Evolutionary conservation across 2,888 invertebrate genomes (phyloP), one percentile per base, ranked within the genome.

Genomic region (Ceriagrion tenellum): DNA sequence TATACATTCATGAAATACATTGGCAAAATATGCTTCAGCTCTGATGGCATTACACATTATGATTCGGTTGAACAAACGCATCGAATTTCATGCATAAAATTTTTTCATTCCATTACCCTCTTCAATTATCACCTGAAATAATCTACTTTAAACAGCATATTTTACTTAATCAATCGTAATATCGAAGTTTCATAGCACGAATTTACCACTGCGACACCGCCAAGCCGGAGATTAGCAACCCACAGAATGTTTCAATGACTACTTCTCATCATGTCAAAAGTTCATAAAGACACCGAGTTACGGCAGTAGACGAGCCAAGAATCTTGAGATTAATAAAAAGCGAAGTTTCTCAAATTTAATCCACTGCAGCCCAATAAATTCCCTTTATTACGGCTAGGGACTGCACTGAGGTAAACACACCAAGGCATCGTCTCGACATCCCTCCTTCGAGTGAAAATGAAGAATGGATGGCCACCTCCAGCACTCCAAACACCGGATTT

Each of bases 341-440:
- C n/a, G n/a, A 69, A n/a, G 69, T n/a, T n/a, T n/a, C 69, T 69
- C n/a, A 69, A n/a, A 69, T 69, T 69, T n/a, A n/a, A 69, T 10
- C n/a, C n/a, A n/a, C 69, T n/a, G n/a, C n/a, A 26, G 69, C n/a
- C 69, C 69, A 69, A 69, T 69, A 69, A 69, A 69, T 69, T n/a
- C 69, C 10, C 69, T 69, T 69, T 69, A 69, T 69, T 69, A n/a
- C 69, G 69, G 69, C n/a, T n/a, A 8, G n/a, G n/a, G 6, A 6
- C 10, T 26, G 26, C 69, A 69, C n/a, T n/a, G 69, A 69, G 13
- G 69, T 69, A 69, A 69, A 69, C n/a, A 20, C n/a, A 13, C 69
- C 69, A 6, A 69, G n/a, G 2, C n/a, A 20, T 23, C 20, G 10
- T n/a, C 20, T n/a, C n/a, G n/a, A 69, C 3, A 4, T 12, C n/a